phyloP scores from a whole-genome alignment of 30 jellyfish, hydroid and myxozoan genomes.

The Cassiopea andromeda region DNA sequence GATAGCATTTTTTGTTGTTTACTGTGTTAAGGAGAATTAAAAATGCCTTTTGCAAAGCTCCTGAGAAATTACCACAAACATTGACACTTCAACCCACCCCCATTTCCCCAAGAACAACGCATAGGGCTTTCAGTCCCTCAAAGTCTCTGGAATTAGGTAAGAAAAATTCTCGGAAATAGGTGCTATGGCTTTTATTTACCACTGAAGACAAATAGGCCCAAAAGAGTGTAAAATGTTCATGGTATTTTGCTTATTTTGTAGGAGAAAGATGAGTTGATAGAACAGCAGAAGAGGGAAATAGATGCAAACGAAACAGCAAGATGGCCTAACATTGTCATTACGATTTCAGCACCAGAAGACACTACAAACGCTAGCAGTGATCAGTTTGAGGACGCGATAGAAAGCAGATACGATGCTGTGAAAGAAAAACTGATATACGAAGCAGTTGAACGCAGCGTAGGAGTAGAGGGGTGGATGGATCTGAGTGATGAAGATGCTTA shows the following conservation, averaged over 20 bases:
- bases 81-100: no score
- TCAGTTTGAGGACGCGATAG: slow-evolving; percentile 75
- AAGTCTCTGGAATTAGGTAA: no score
- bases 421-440: slow-evolving; percentile 85
- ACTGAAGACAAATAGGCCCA: not conserved
- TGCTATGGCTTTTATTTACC: no score
- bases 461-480: slow-evolving; percentile 70
- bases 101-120: no score
- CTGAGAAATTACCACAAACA: no score
- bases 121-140: no score
- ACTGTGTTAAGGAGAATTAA: no score
- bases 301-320: slow-evolving; percentile 24
- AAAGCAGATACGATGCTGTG: slow-evolving; percentile 77
- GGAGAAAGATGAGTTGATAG: slow-evolving; percentile 42
- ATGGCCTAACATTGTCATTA: slow-evolving; percentile 64
- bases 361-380: slow-evolving; percentile 38
- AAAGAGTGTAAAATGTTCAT: not conserved
- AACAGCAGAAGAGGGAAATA: slow-evolving; percentile 51
- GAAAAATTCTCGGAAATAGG: no score
- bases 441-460: slow-evolving; percentile 79
- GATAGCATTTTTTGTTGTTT: no score
- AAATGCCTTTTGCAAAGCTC: no score
- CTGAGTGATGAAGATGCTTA: slow-evolving; percentile 73
- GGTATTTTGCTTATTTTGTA: not conserved
- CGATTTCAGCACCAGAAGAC: slow-evolving; percentile 68